A percentile compares a stretch with the other conserved stretches of the same genome.
These are phyloP conservation scores for Atopsyche davidsoni DNA, from an alignment of 1,140 invertebrate genomes.

Conservation along the genomic window DNA sequence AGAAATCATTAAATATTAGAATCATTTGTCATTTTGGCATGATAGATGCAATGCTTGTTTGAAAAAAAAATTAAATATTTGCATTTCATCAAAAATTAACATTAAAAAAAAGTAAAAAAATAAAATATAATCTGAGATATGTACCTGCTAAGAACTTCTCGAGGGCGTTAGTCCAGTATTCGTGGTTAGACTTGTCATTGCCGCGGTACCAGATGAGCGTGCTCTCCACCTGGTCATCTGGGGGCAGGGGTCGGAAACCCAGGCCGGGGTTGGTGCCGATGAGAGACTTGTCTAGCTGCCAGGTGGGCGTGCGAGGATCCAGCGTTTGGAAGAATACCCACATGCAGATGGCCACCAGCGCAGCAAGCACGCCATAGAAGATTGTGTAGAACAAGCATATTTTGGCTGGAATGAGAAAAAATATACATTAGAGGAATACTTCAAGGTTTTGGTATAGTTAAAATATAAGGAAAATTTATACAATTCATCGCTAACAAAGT, in stretches of 20 bases:
- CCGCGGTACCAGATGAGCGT: slow-evolving; percentile 90
- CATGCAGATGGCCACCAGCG: slow-evolving; percentile 84
- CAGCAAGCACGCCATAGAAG: slow-evolving; percentile 81
- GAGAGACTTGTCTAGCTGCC: slow-evolving; percentile 72
- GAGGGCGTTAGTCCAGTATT: slow-evolving; percentile 70
- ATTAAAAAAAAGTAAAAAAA: no score
- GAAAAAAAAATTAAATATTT: no score
- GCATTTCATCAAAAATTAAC: no score
- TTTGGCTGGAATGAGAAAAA: slow-evolving; percentile 61
- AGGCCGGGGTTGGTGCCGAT: slow-evolving; percentile 90
- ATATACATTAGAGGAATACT: slow-evolving; percentile 19
- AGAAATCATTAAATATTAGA: no score
- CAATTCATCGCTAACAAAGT: no score
- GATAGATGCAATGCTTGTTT: no score
- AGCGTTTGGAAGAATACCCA: slow-evolving; percentile 88
- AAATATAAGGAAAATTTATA: no score
- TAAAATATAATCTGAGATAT: not conserved
- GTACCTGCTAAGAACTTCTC: slow-evolving; percentile 69
- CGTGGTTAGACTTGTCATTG: slow-evolving; percentile 63
- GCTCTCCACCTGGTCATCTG: slow-evolving; percentile 75
- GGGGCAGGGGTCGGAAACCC: slow-evolving; percentile 85
- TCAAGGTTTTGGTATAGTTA: no score
- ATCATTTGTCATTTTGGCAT: no score
- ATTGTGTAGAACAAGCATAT: slow-evolving; percentile 87
- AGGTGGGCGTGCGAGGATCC: slow-evolving; percentile 79